A percentile compares a stretch with the other conserved stretches of the same genome.
These are phyloP conservation scores for Eretmochelys imbricata DNA, from an alignment of 2,113 vertebrate species.

Conservation along the genomic window DNA sequence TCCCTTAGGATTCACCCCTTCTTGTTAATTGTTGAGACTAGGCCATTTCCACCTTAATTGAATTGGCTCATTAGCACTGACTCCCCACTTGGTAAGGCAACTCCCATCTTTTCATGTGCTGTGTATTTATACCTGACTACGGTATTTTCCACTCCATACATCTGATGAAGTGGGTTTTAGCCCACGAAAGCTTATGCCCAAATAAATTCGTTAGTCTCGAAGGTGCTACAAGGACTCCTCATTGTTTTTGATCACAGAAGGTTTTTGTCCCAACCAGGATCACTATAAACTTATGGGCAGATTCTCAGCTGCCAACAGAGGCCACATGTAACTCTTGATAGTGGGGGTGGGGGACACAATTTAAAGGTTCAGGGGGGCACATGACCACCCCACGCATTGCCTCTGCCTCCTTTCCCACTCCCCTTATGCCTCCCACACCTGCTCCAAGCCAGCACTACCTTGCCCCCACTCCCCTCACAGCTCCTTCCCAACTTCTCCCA, in stretches of 20 bases:
- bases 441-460: not conserved
- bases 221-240: no score
- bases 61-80: no score
- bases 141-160: no score
- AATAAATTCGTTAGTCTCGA: not conserved
- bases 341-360: no score
- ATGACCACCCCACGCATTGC: not conserved
- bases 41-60: no score
- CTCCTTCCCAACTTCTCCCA: not conserved
- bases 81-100: no score
- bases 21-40: no score
- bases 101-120: no score
- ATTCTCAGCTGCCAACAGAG: not conserved
- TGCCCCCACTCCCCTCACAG: not conserved
- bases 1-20: no score
- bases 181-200: no score
- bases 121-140: no score
- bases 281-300: not conserved
- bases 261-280: not conserved
- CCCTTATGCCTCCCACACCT: not conserved
- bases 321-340: not conserved
- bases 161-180: no score
- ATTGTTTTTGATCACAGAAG: not conserved
- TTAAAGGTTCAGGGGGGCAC: not conserved
- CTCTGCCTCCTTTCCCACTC: not conserved